A percentile compares a stretch with the other conserved stretches of the same genome.
Evolutionary conservation across 2,888 invertebrate genomes (phyloP).

Genomic region (Drosophila kokeensis): DNA sequence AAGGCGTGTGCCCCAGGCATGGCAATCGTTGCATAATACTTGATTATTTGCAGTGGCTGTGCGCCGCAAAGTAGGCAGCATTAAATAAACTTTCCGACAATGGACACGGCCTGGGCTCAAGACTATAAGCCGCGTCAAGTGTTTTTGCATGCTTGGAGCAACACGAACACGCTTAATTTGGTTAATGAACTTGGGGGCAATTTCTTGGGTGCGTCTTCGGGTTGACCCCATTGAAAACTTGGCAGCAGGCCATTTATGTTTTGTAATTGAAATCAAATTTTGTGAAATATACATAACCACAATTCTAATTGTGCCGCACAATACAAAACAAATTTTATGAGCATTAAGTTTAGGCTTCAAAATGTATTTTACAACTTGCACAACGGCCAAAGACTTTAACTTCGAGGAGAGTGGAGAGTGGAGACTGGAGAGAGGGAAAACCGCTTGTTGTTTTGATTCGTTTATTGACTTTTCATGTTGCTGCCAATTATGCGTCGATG

Average conservation of each 20-base stretch:
- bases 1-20: not conserved
- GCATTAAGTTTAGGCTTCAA: conserved; percentile 42
- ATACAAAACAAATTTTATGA: conserved; percentile 54
- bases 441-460: conserved; percentile 54
- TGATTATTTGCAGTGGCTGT: conserved; percentile 61
- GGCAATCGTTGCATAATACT: conserved; percentile 52
- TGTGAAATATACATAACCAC: conserved; percentile 54
- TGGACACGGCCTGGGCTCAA: conserved; percentile 11
- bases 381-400: conserved; percentile 8
- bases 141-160: conserved; percentile 37
- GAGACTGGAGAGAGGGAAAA: not conserved
- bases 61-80: conserved; percentile 50
- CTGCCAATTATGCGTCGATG: conserved; percentile 70
- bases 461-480: conserved; percentile 76
- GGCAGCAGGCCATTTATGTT: conserved; percentile 39
- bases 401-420: not conserved
- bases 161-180: conserved; percentile 60
- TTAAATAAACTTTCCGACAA: conserved; percentile 43
- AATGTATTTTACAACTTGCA: conserved; percentile 58
- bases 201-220: not conserved
- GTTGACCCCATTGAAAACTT: conserved; percentile 6
- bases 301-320: conserved; percentile 54
- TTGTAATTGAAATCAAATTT: conserved; percentile 70
- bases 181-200: conserved; percentile 68
- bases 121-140: conserved; percentile 40